Percentiles rank a stretch among this genome's conserved stretches.
Evolutionary conservation across 2,888 invertebrate genomes (phyloP).

Genomic region (Apamea sordens): DNA sequence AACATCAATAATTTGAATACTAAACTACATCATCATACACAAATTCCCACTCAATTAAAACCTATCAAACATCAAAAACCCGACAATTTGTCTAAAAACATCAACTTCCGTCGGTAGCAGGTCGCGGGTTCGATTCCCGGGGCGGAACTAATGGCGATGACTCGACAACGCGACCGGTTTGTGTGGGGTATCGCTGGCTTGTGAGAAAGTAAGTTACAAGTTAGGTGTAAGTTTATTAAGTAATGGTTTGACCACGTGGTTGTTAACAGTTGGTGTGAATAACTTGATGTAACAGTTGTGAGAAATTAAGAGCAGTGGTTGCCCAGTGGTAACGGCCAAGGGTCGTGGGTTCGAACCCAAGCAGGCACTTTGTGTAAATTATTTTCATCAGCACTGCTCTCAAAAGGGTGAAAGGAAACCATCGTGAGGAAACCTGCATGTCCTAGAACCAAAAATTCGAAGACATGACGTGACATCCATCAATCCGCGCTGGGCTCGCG

Average conservation of each 20-base stretch:
- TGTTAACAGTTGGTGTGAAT: background rate
- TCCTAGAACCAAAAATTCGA: too few species aligned
- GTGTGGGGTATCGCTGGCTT: constrained; percentile 50
- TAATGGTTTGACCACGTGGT: constrained; percentile 22
- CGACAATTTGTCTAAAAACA: constrained; percentile 62
- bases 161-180: constrained; percentile 74
- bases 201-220: constrained; percentile 54
- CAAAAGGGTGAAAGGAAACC: too few species aligned
- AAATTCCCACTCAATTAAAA: constrained; percentile 58
- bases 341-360: too few species aligned
- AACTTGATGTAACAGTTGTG: background rate
- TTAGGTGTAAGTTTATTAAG: constrained; percentile 3
- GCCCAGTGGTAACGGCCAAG: too few species aligned
- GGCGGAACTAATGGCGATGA: constrained; percentile 83
- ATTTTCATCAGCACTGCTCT: too few species aligned
- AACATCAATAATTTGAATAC: background rate
- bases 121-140: constrained; percentile 77
- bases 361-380: too few species aligned
- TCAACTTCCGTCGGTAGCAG: constrained; percentile 72
- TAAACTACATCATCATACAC: background rate
- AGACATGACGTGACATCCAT: too few species aligned
- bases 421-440: too few species aligned
- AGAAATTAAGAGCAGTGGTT: background rate
- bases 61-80: constrained; percentile 52
- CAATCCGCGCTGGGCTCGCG: too few species aligned